These are phyloP conservation scores for Galaxias olidus DNA, from an alignment of 2,797 vertebrate species.

Conservation along the genomic window DNA sequence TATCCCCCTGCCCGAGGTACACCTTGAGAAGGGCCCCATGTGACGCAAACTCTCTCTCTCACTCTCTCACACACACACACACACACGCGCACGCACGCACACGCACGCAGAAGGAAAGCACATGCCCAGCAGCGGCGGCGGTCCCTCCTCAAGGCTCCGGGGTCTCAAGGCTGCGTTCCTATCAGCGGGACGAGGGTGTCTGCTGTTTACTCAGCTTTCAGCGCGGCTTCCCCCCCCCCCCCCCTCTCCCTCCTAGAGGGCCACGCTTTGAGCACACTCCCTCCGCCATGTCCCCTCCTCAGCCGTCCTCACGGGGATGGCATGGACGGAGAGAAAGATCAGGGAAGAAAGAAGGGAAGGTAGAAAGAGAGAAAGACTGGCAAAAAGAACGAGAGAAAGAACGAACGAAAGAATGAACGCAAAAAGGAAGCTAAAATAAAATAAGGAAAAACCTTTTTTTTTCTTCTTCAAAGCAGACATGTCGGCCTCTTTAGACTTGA, in stretches of 20 bases:
- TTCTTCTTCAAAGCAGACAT: conserved; percentile 64
- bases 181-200: conserved; percentile 81
- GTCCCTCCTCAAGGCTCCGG: neutral
- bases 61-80: conserved; percentile 22
- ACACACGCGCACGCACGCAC: conserved; percentile 7
- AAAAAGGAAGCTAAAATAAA: conserved; percentile 1
- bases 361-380: too few relatives aligned
- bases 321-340: neutral
- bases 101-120: conserved; percentile 48
- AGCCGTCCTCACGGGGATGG: neutral
- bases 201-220: conserved; percentile 90
- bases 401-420: neutral
- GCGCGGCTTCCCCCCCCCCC: conserved; percentile 58
- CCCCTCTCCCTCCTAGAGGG: neutral
- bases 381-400: too few relatives aligned
- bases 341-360: neutral
- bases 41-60: conserved; percentile 51
- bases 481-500: conserved; percentile 69
- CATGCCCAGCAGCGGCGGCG: conserved; percentile 51
- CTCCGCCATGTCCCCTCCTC: neutral
- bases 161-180: conserved; percentile 71
- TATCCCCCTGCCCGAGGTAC: conserved; percentile 44
- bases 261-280: too few relatives aligned
- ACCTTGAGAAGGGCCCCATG: conserved; percentile 70
- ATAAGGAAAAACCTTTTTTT: conserved; percentile 51